Evolutionary conservation across 2,888 invertebrate species (phyloP), one percentile per base, ranked within the genome.

Genomic region (Tinea pellionella): DNA sequence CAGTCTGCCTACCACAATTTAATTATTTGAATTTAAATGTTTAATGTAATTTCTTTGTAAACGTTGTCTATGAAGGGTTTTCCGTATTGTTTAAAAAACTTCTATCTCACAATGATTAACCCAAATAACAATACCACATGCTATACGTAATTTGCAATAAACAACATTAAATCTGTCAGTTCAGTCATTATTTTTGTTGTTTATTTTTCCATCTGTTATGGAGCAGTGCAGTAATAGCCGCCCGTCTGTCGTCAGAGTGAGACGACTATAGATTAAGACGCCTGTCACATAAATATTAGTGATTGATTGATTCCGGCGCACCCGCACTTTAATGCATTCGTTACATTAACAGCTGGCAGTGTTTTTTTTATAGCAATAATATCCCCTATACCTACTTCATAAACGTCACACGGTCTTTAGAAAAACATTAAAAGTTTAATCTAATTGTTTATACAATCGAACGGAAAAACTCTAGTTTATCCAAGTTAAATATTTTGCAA

Each of bases 261-360:
- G 65, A 62, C 70, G 65, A 74, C 77, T 71, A 69, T 77, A 75
- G 77, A 77, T 65, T 67, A 74, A 73, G 73, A 73, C 75, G 77
- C 72, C 75, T 78, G 84, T 83, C 82, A 82, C 82, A 83, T 84
- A 84, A 84, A 82, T 76, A 78, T 73, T 64, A 68, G 77, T 84
- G 85, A 86, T 86, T 82, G 85, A 86, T 86, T 78, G 81, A 74
- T 61, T 32, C 61, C 61, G 61, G 81, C 80, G 80, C 81, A 84
- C 76, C 72, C 77, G 66, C 74, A 57, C 57, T 43, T 79, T 79
- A 78, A 80, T 81, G 81, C 71, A 75, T 70, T 76, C 78, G 75
- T 77, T 72, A 43, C 57, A 80, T 84, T 81, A 84, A 83, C 84
- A 85, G 81, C 81, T 83, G 85, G 70, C 73, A 67, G 73, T 3